Evolutionary conservation across 2,888 invertebrate genomes (phyloP), one percentile per base, ranked within the genome.

Genomic region (Cistogaster globosa): DNA sequence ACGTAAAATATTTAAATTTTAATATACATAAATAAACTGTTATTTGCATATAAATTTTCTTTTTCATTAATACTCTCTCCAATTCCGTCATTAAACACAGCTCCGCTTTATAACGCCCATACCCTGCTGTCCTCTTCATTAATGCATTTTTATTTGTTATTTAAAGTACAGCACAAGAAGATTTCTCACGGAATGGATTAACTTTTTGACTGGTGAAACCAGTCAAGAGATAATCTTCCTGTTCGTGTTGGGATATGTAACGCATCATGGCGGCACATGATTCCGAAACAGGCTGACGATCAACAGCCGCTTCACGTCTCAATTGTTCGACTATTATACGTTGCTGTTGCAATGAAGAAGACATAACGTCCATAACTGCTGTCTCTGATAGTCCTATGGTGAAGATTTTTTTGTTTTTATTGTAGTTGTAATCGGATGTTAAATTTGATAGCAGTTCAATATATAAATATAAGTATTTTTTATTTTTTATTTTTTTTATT

Each of bases 201-300:
- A 98, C 97, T 93, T 98, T 97, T 92, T 98, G 98, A 89, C 97
- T 97, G 88, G 97, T 96, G 93, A 98, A 98, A 48, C 98, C 98
- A 88, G 98, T 97, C 88, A 98, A 95, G 63, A 98, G 95, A 91
- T 97, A 98, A 93, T 98, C 98, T 92, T 98, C 98, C 90, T 97
- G 97, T 91, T 97, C 97, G 91, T 98, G 98, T 90, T 98, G 98
- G 62, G 95, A 95, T 87, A 98, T 97, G 91, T 95, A 98, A 91
- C 97, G 97, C 92, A 98, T 96, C 89, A 98, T 97, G 90, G 98
- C 98, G 87, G 97, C 96, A 87, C 98, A 97, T n/a, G 98, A 98
- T 89, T 96, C 96, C 45, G 98, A 98, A 4, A 97, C 96, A 58
- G 96, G 96, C 90, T 98, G 95, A 75, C 98, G 95, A 91, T 96